Evolutionary conservation across 2,888 invertebrate species (phyloP).

Genomic region (Neuroscelio doddi): DNA sequence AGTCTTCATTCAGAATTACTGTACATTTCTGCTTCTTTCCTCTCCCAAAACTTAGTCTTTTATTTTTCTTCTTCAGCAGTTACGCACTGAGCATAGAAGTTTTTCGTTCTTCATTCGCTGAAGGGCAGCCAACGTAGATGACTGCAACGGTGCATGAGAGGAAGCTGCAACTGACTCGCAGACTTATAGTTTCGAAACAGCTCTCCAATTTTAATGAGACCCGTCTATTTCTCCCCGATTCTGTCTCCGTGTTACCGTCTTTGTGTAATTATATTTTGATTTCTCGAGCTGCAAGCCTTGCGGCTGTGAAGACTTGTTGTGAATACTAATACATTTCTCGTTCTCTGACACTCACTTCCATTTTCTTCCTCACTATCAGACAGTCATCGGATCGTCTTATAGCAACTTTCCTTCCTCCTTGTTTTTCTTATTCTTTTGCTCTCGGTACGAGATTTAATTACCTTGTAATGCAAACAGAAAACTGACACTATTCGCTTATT

Average conservation of each 20-base stretch:
- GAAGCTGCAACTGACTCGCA: conserved; percentile 67
- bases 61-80: conserved; percentile 31
- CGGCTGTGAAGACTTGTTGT: conserved; percentile 57
- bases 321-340: conserved; percentile 65
- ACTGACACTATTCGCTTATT: too few species aligned
- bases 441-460: conserved; percentile 5
- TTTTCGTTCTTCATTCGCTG: conserved; percentile 45
- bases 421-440: too few species aligned
- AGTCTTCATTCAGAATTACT: neutral
- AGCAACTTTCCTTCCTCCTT: conserved; percentile 2
- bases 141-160: conserved; percentile 46
- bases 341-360: conserved; percentile 5
- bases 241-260: conserved; percentile 64
- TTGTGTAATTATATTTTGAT: conserved; percentile 56
- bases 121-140: conserved; percentile 56
- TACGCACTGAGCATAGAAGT: conserved; percentile 39
- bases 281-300: conserved; percentile 46
- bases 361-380: neutral
- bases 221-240: conserved; percentile 67
- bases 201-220: conserved; percentile 71
- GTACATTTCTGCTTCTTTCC: conserved; percentile 9
- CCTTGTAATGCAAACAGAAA: neutral
- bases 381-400: conserved; percentile 21
- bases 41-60: conserved; percentile 13
- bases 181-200: conserved; percentile 70